phyloP scores from a whole-genome alignment of 2,888 invertebrate species.

The Ceriagrion tenellum region DNA sequence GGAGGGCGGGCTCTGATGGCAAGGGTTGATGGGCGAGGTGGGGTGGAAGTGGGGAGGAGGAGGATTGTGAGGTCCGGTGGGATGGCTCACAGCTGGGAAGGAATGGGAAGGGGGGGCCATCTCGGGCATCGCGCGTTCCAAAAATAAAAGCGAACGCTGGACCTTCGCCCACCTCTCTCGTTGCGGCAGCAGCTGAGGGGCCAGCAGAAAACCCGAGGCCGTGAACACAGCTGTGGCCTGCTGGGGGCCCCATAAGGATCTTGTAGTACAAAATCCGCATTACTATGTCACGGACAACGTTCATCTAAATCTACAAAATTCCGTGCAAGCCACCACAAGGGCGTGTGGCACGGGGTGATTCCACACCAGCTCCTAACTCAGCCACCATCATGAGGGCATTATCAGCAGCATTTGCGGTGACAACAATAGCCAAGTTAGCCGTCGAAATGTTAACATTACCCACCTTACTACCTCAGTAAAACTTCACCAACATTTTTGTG shows the following conservation, averaged over 20 bases:
- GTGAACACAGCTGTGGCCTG: neutral
- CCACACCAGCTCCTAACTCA: too few relatives aligned
- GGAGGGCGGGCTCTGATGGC: neutral
- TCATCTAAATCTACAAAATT: too few relatives aligned
- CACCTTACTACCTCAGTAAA: too few relatives aligned
- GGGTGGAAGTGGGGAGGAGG: neutral
- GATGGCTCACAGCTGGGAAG: neutral
- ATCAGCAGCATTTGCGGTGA: too few relatives aligned
- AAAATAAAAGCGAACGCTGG: constrained; percentile 56
- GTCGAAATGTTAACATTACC: too few relatives aligned
- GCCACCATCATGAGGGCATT: too few relatives aligned
- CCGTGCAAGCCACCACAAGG: too few relatives aligned
- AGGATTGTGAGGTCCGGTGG: neutral
- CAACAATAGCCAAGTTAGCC: too few relatives aligned
- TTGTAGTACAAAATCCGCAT: too few relatives aligned
- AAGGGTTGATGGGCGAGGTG: neutral
- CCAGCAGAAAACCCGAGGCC: neutral
- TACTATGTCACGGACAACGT: too few relatives aligned
- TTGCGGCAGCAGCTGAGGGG: neutral
- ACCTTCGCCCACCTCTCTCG: constrained; percentile 41
- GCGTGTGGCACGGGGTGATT: too few relatives aligned
- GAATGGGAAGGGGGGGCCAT: neutral
- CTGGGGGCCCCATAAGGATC: neutral
- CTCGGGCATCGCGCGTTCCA: neutral
- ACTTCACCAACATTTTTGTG: too few relatives aligned